phyloP scores from a whole-genome alignment of 2,797 vertebrate genomes.

The Eulemur coronatus region DNA sequence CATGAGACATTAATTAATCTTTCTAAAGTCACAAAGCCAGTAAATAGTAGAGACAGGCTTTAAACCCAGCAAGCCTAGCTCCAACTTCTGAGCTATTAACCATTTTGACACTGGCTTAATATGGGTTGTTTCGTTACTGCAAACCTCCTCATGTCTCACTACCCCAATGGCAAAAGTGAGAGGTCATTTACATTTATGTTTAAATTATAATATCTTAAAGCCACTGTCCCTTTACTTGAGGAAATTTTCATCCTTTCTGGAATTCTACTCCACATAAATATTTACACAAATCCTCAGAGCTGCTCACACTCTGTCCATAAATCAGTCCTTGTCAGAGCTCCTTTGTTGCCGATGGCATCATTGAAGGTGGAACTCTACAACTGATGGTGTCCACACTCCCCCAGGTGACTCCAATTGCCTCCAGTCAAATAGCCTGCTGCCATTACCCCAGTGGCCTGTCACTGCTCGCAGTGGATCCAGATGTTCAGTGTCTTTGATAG shows the following conservation, averaged over 20 bases:
- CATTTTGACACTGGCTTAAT: background rate
- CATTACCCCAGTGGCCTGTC: background rate
- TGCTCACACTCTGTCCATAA: background rate
- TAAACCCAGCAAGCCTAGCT: background rate
- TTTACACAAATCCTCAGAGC: background rate
- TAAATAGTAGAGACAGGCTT: background rate
- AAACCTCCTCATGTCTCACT: background rate
- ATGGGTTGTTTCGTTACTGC: background rate
- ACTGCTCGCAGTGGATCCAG: background rate
- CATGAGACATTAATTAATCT: background rate
- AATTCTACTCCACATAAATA: conserved; percentile 13
- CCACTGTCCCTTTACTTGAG: background rate
- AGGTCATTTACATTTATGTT: background rate
- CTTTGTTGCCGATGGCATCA: background rate
- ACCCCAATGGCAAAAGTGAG: background rate
- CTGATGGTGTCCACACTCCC: background rate
- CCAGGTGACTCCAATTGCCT: background rate
- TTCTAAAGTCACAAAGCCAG: background rate
- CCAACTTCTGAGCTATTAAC: background rate
- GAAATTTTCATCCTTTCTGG: background rate
- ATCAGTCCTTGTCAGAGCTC: background rate
- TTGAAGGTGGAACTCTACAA: background rate
- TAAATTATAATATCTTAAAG: background rate
- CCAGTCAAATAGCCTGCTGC: background rate
- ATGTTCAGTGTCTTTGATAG: background rate